Evolutionary conservation across 2,888 invertebrate genomes (phyloP).

Genomic region (Taphrorychus bicolor): DNA sequence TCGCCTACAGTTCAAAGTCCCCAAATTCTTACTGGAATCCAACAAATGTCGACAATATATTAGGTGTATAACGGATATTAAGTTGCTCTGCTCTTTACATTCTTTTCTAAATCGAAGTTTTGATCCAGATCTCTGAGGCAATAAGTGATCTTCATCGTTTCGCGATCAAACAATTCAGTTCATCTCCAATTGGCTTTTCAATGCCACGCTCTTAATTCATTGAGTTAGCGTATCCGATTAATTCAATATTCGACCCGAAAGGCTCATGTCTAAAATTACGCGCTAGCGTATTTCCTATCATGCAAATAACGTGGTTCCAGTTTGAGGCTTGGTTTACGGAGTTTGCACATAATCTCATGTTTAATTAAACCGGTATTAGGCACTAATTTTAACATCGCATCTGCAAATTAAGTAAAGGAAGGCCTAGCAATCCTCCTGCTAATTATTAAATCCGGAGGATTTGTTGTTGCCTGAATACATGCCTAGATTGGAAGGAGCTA

Average conservation of each 20-base stretch:
- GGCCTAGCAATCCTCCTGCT: background rate
- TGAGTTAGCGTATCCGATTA: too few species aligned
- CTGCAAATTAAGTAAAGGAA: slow-evolving; percentile 4
- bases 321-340: slow-evolving; percentile 3
- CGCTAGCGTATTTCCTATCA: background rate
- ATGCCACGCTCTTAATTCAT: too few species aligned
- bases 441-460: slow-evolving; percentile 1
- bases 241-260: background rate
- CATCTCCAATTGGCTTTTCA: too few species aligned
- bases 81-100: too few species aligned
- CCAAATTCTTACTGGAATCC: too few species aligned
- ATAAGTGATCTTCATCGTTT: too few species aligned
- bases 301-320: slow-evolving; percentile 7
- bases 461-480: background rate
- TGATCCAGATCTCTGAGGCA: too few species aligned
- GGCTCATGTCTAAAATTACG: background rate
- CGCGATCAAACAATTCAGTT: too few species aligned
- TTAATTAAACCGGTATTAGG: background rate
- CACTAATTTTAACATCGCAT: slow-evolving; percentile 1
- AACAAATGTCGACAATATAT: too few species aligned
- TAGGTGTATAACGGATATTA: too few species aligned
- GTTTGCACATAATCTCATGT: slow-evolving; percentile 5
- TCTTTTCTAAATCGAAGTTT: too few species aligned
- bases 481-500: background rate
- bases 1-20: too few species aligned